Conservation (phyloP, 2,888 invertebrate species). For the Yponomeuta evonymella region DNA sequence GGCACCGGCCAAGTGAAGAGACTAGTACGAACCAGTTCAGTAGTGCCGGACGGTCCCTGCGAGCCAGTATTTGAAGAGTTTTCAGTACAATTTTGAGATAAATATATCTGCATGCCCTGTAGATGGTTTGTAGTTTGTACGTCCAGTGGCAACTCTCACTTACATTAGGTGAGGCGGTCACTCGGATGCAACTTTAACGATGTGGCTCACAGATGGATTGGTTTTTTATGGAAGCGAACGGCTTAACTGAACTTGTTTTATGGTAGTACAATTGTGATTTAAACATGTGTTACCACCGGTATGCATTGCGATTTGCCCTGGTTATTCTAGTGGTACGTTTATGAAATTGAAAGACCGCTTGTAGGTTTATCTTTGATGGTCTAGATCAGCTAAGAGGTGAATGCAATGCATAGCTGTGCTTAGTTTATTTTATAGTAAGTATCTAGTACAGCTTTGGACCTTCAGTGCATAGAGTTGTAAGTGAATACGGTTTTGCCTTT, state of each 20-base stretch:
- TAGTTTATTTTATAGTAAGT: neutral
- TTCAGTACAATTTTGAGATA: no score
- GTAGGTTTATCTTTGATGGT: neutral
- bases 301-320: neutral
- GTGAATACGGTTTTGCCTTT: neutral
- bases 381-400: neutral
- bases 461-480: neutral
- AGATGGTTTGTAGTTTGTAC: no score
- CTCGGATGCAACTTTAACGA: no score
- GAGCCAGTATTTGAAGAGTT: no score
- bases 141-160: no score
- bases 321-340: no score
- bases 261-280: slow-evolving; percentile 1
- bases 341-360: no score
- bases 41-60: no score
- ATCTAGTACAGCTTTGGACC: neutral
- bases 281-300: neutral
- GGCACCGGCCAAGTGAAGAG: slow-evolving; percentile 50
- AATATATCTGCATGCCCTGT: no score
- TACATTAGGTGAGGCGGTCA: no score
- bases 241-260: neutral
- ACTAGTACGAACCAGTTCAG: neutral
- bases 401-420: neutral
- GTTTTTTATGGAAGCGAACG: neutral
- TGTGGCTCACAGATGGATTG: no score